Base-by-base conservation (phyloP, 2,113 vertebrate species). In the Synodontis membranacea region DNA sequence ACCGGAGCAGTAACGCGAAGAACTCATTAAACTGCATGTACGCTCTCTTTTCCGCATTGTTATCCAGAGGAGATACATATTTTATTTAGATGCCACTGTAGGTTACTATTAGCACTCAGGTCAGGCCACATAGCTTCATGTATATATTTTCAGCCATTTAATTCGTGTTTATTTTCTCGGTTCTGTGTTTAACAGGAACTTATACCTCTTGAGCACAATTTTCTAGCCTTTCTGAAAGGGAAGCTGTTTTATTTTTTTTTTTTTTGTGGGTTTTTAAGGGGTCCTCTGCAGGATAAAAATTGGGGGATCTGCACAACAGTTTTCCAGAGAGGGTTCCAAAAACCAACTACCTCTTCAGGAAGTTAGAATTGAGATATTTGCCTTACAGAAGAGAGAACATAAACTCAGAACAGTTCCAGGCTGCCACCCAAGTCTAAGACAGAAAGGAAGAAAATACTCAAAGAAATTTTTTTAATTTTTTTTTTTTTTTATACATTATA, bases 401-500 rank as follows among this genome's bases (percentile, higher is more conserved):
- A 66, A 17, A 34, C 14, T n/a, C n/a, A n/a, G n/a, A n/a, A n/a
- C n/a, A n/a, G n/a, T n/a, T n/a, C 39, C 39, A 44, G 39, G 14
- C 11, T 14, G 80, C 1, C 52, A 58, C 14, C 19, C n/a, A 50
- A 48, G 56, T 58, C 70, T 46, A 84, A 52, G 83, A 84, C 83
- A 44, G 14, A 34, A 21, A 62, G 23, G 23, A 76, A 62, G 74
- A 79, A 79, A 46, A 66, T 23, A 52, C 31, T 60, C 48, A n/a
- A 31, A 23, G 10, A 37, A 39, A 1, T n/a, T 28, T 23, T 44
- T 42, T 44, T 8, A n/a, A n/a, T 8, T 70, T 70, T 42, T 4
- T 44, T 42, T 74, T 25, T 23, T 46, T 54, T 52, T 64, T 64
- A 64, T 62, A 85, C 60, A 76, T 84, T 54, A 79, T 79, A 5